Conservation (phyloP, 1,140 invertebrate genomes). For the Maniola jurtina region DNA sequence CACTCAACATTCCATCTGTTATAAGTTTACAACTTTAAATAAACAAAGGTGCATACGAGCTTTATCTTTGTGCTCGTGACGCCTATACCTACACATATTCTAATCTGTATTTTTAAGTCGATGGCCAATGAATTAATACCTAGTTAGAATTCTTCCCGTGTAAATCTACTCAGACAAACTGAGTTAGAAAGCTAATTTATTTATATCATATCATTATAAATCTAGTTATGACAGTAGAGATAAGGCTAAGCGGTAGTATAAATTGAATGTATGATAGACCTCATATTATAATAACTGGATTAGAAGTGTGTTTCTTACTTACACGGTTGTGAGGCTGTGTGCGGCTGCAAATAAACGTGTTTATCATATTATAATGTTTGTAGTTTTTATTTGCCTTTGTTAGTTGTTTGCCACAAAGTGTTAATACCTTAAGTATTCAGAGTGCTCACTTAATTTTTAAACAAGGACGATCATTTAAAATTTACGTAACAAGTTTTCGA, state of each 20-base stretch:
- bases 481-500: constrained; percentile 21
- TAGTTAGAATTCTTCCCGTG: constrained; percentile 13
- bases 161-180: constrained; percentile 23
- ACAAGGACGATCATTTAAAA: constrained; percentile 23
- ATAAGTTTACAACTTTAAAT: constrained; percentile 19
- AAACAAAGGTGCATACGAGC: constrained; percentile 14
- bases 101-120: constrained; percentile 11
- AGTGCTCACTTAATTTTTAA: constrained; percentile 28
- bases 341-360: constrained; percentile 66
- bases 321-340: constrained; percentile 49
- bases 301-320: constrained; percentile 23
- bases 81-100: constrained; percentile 7
- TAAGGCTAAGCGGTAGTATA: constrained; percentile 28
- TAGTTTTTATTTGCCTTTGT: constrained; percentile 45
- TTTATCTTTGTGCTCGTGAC: neutral
- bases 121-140: constrained; percentile 18
- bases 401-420: constrained; percentile 19
- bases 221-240: constrained; percentile 18
- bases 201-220: constrained; percentile 35
- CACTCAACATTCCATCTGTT: constrained; percentile 60
- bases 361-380: constrained; percentile 60
- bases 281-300: constrained; percentile 41
- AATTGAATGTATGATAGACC: constrained; percentile 45
- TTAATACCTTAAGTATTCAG: constrained; percentile 23
- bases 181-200: constrained; percentile 34